These are phyloP conservation scores for Ephestia elutella DNA, from an alignment of 1,140 invertebrate species.

Conservation along the genomic window DNA sequence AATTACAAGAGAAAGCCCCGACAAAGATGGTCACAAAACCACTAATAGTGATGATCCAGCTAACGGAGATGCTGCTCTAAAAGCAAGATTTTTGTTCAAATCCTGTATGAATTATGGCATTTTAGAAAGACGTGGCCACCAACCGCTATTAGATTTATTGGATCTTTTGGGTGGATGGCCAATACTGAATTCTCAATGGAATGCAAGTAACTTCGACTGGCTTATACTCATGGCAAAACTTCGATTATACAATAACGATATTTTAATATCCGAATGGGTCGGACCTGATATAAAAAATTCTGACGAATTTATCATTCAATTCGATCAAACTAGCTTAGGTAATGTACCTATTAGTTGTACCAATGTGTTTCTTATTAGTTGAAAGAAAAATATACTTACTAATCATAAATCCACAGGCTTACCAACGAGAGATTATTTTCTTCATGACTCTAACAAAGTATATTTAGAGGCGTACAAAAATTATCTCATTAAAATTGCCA, in stretches of 20 bases:
- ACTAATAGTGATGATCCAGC: constrained; percentile 31
- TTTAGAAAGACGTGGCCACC: constrained; percentile 79
- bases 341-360: constrained; percentile 18
- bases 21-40: constrained; percentile 10
- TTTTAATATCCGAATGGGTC: constrained; percentile 88
- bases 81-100: constrained; percentile 86
- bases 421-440: constrained; percentile 89
- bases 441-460: constrained; percentile 79
- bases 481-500: constrained; percentile 82
- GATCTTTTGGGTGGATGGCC: constrained; percentile 90
- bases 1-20: not conserved
- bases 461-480: constrained; percentile 86
- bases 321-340: constrained; percentile 90
- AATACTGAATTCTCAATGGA: constrained; percentile 80
- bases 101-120: constrained; percentile 89
- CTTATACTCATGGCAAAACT: constrained; percentile 84
- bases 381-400: not conserved
- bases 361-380: constrained; percentile 2
- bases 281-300: constrained; percentile 93
- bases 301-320: constrained; percentile 88
- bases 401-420: constrained; percentile 70
- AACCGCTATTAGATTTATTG: constrained; percentile 83
- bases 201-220: constrained; percentile 81
- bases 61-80: constrained; percentile 77
- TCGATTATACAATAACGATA: constrained; percentile 88